phyloP scores from a whole-genome alignment of 2,888 invertebrate genomes.

The Toxonevra muliebris region DNA sequence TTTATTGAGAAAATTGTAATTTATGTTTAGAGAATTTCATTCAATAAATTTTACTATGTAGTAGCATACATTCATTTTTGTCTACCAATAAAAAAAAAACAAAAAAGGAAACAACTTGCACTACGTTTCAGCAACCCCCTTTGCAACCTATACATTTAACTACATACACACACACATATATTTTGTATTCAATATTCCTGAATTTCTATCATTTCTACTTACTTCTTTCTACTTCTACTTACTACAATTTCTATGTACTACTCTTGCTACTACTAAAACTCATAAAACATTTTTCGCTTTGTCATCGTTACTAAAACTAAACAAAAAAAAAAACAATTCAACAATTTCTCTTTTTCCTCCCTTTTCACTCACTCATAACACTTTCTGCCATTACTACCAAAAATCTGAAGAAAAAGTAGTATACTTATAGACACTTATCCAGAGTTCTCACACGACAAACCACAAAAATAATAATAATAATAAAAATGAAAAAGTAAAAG shows the following conservation, averaged over 20 bases:
- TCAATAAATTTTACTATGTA: too few relatives aligned
- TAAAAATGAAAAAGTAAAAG: slow-evolving; percentile 29
- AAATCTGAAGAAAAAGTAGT: slow-evolving; percentile 2
- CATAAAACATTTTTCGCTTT: too few relatives aligned
- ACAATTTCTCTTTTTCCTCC: neutral
- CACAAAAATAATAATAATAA: slow-evolving; percentile 30
- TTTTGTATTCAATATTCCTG: too few relatives aligned
- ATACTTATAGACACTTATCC: slow-evolving; percentile 53
- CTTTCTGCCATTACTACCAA: neutral
- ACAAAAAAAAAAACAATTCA: neutral
- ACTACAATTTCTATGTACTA: neutral
- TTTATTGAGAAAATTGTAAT: neutral
- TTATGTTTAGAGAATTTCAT: too few relatives aligned
- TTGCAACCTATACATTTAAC: too few relatives aligned
- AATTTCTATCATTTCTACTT: too few relatives aligned
- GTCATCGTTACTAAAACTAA: too few relatives aligned
- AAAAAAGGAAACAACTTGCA: too few relatives aligned
- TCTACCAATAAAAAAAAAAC: neutral
- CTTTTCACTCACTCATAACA: neutral
- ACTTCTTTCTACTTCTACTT: neutral
- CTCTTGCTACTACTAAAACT: neutral
- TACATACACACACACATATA: neutral
- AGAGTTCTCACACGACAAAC: slow-evolving; percentile 58
- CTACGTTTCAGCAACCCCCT: too few relatives aligned
- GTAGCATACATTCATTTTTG: too few relatives aligned